phyloP scores from a whole-genome alignment of 2,888 invertebrate genomes.

The Melinaea menophilus region DNA sequence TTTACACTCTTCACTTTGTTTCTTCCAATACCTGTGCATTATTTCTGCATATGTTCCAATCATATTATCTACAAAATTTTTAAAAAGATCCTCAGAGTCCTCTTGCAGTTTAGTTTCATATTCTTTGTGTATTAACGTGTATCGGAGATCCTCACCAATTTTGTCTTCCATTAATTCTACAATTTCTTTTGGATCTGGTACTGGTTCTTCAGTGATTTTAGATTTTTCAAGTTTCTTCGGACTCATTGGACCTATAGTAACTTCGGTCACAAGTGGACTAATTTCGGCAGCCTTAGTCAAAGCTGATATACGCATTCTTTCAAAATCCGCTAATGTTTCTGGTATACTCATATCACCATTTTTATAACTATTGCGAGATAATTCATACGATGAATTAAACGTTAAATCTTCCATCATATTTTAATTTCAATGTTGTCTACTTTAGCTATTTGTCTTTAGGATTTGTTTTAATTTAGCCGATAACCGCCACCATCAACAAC shows the following conservation, averaged over 20 bases:
- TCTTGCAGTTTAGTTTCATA: slow-evolving; percentile 55
- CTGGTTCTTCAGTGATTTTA: slow-evolving; percentile 27
- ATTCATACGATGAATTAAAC: slow-evolving; percentile 38
- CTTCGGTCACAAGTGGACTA: slow-evolving; percentile 69
- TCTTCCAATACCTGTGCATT: slow-evolving; percentile 51
- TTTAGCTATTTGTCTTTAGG: slow-evolving; percentile 22
- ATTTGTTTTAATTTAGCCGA: background rate
- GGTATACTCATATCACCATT: slow-evolving; percentile 51
- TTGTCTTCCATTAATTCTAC: slow-evolving; percentile 50
- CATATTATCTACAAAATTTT: slow-evolving; percentile 59
- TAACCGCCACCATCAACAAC: slow-evolving; percentile 18
- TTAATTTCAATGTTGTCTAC: slow-evolving; percentile 35
- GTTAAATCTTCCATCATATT: slow-evolving; percentile 26
- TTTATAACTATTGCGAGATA: slow-evolving; percentile 38
- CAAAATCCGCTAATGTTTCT: slow-evolving; percentile 60
- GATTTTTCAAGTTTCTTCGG: slow-evolving; percentile 39
- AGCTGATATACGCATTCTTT: slow-evolving; percentile 77
- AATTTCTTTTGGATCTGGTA: slow-evolving; percentile 46
- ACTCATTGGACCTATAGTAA: slow-evolving; percentile 73
- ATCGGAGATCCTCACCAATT: slow-evolving; percentile 56
- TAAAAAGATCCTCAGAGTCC: slow-evolving; percentile 50
- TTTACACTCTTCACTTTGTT: slow-evolving; percentile 59
- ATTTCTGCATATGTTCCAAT: slow-evolving; percentile 53
- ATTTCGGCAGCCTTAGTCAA: slow-evolving; percentile 77
- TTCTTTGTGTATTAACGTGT: slow-evolving; percentile 56